These are phyloP conservation scores for Nomada fabriciana DNA, from an alignment of 2,888 invertebrate species.

Conservation along the genomic window DNA sequence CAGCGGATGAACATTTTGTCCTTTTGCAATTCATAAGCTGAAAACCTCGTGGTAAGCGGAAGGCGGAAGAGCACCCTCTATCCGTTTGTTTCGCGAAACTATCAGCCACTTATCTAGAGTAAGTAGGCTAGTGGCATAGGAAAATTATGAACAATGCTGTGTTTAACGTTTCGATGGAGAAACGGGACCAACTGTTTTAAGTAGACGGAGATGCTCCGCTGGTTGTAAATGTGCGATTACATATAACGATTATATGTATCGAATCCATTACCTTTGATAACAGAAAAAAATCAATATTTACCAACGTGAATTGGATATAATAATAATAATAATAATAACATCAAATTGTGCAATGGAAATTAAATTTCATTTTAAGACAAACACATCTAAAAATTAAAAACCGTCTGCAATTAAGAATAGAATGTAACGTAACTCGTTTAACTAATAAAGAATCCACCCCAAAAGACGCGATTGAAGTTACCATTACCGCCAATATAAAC, in stretches of 20 bases:
- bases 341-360: no score
- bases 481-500: no score
- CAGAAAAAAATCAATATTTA: background rate
- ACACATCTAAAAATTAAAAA: no score
- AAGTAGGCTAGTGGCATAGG: constrained; percentile 42
- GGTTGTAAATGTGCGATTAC: no score
- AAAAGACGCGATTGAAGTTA: no score
- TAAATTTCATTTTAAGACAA: no score
- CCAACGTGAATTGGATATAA: no score
- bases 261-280: background rate
- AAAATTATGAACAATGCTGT: constrained; percentile 42
- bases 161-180: constrained; percentile 24
- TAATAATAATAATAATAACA: no score
- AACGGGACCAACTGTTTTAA: background rate
- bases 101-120: constrained; percentile 46
- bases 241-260: no score
- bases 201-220: background rate
- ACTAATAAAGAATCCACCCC: no score
- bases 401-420: no score
- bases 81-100: constrained; percentile 55
- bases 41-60: constrained; percentile 43
- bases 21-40: constrained; percentile 55
- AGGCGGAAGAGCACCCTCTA: constrained; percentile 42
- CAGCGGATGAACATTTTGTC: constrained; percentile 69
- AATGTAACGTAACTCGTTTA: no score